phyloP scores from a whole-genome alignment of 2,888 invertebrate genomes.

The Gisinianus flammeolus region DNA sequence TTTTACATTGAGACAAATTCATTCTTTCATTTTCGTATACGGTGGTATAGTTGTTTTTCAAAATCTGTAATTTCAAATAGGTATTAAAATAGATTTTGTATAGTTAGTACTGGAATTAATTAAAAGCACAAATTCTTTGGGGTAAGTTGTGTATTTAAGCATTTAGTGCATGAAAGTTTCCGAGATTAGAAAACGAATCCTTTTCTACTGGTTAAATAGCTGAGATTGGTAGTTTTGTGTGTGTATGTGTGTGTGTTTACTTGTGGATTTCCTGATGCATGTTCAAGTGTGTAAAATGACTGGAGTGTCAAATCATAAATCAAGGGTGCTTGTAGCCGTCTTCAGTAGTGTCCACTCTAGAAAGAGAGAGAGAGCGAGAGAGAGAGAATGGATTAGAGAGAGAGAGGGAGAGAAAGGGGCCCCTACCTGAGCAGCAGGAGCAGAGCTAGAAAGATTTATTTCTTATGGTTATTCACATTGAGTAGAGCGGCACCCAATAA shows the following conservation, averaged over 20 bases:
- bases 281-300: slow-evolving; percentile 30
- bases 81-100: too few species aligned
- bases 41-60: too few species aligned
- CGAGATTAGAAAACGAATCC: too few species aligned
- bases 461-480: slow-evolving; percentile 30
- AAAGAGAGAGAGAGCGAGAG: background rate
- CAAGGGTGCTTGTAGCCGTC: slow-evolving; percentile 34
- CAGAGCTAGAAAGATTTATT: slow-evolving; percentile 41
- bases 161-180: too few species aligned
- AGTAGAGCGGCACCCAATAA: slow-evolving; percentile 36
- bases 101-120: too few species aligned
- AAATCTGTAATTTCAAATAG: too few species aligned
- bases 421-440: slow-evolving; percentile 36
- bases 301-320: slow-evolving; percentile 42
- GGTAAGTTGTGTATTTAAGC: too few species aligned
- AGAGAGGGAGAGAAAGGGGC: background rate
- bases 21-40: too few species aligned
- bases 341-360: slow-evolving; percentile 30
- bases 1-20: too few species aligned
- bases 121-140: too few species aligned
- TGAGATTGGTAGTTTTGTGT: background rate
- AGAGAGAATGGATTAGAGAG: background rate
- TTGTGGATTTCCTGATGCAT: slow-evolving; percentile 26
- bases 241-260: background rate
- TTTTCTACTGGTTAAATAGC: too few species aligned